These are phyloP conservation scores for Antigone vipio DNA, from an alignment of 2,113 vertebrate species.

Conservation along the genomic window DNA sequence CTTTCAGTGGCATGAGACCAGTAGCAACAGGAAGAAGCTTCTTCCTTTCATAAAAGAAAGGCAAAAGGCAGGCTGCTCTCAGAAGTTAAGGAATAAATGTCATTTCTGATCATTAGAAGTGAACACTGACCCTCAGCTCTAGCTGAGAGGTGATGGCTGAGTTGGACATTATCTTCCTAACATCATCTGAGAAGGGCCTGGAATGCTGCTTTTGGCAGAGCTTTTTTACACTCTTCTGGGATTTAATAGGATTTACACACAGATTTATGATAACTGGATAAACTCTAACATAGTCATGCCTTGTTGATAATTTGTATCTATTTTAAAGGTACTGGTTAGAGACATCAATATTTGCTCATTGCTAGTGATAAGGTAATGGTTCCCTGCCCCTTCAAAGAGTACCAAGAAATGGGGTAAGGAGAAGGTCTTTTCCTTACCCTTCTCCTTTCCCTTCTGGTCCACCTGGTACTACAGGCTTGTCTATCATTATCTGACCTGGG, in stretches of 20 bases:
- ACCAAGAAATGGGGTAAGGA: background rate
- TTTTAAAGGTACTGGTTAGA: background rate
- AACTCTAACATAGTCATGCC: background rate
- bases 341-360: background rate
- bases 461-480: background rate
- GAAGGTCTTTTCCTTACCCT: background rate
- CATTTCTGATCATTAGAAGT: background rate
- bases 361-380: background rate
- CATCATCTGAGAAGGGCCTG: slow-evolving; percentile 68
- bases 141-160: background rate
- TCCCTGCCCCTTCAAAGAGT: background rate
- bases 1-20: slow-evolving; percentile 4
- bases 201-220: slow-evolving; percentile 69
- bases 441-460: background rate
- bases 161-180: background rate
- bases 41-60: slow-evolving; percentile 47
- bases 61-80: background rate
- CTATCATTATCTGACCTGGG: background rate
- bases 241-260: slow-evolving; percentile 49
- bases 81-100: background rate
- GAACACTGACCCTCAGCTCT: background rate
- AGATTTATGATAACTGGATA: background rate
- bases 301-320: background rate
- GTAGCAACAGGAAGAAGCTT: slow-evolving; percentile 55
- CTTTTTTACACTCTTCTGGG: slow-evolving; percentile 69